phyloP scores from a whole-genome alignment of 2,888 invertebrate genomes.

The Catotricha subobsoleta region DNA sequence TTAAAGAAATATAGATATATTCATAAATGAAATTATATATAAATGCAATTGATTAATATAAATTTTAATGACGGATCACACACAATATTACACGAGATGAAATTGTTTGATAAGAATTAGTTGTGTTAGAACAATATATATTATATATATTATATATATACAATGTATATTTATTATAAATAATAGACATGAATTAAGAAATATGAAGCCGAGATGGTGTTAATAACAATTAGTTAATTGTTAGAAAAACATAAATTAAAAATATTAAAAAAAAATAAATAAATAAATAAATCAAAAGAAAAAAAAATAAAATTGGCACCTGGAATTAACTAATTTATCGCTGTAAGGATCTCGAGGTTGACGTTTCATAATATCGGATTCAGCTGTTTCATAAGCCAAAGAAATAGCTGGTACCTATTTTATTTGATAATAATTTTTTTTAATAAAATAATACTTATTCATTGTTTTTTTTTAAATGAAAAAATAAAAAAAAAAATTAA shows the following conservation, averaged over 20 bases:
- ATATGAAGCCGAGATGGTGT: neutral
- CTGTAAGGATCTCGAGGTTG: slow-evolving; percentile 64
- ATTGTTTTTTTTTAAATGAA: slow-evolving; percentile 5
- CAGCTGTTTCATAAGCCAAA: slow-evolving; percentile 70
- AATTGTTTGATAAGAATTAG: too few relatives aligned
- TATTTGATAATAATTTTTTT: neutral
- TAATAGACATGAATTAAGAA: too few relatives aligned
- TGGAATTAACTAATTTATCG: slow-evolving; percentile 66
- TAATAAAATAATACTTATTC: neutral
- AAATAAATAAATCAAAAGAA: slow-evolving; percentile 1
- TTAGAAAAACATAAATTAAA: neutral
- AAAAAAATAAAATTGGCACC: slow-evolving; percentile 14
- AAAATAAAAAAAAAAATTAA: slow-evolving; percentile 2
- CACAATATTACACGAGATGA: too few relatives aligned
- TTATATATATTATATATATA: too few relatives aligned
- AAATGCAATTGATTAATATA: too few relatives aligned
- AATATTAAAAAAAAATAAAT: neutral
- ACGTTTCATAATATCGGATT: slow-evolving; percentile 77
- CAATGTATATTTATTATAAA: too few relatives aligned
- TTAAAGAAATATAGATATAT: too few relatives aligned
- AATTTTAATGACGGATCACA: too few relatives aligned
- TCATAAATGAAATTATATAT: too few relatives aligned
- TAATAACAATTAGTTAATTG: neutral
- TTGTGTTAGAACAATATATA: too few relatives aligned
- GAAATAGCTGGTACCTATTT: slow-evolving; percentile 59